Conservation (phyloP, 2,113 vertebrate genomes). For the Tenrec ecaudatus region DNA sequence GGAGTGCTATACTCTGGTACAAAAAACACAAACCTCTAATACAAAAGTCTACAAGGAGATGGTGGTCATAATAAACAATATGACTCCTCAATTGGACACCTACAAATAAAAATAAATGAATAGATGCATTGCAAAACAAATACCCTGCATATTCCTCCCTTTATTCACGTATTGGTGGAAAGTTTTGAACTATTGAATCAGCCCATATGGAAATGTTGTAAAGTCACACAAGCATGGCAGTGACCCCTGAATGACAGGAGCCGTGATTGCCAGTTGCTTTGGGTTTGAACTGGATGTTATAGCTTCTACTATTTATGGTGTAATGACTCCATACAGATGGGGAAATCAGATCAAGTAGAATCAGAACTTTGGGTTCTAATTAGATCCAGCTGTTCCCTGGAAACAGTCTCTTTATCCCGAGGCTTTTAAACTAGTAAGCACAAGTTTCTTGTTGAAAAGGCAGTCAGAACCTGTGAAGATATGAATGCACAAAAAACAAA, state of each 20-base stretch:
- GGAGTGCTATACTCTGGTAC: neutral
- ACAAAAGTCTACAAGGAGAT: neutral
- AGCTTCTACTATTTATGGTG: conserved; percentile 73
- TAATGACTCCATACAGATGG: conserved; percentile 77
- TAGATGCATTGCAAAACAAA: neutral
- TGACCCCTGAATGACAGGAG: conserved; percentile 58
- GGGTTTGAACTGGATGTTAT: conserved; percentile 65
- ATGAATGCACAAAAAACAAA: conserved; percentile 33
- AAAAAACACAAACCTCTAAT: neutral
- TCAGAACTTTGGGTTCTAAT: conserved; percentile 78
- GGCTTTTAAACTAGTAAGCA: conserved; percentile 54
- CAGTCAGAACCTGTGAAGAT: conserved; percentile 61
- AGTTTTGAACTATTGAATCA: conserved; percentile 11
- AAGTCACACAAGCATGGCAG: conserved; percentile 39
- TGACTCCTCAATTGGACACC: neutral
- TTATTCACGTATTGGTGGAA: neutral
- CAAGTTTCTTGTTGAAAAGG: conserved; percentile 65
- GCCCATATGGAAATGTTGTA: neutral
- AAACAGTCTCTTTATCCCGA: conserved; percentile 38
- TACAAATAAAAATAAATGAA: conserved; percentile 16
- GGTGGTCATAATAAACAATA: neutral
- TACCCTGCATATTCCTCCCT: neutral
- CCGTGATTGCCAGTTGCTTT: conserved; percentile 45
- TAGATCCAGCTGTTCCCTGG: conserved; percentile 79
- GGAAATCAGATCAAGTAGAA: conserved; percentile 74